Base-by-base conservation (phyloP, 2,888 invertebrate genomes). In the Drosophila meridionalis region DNA sequence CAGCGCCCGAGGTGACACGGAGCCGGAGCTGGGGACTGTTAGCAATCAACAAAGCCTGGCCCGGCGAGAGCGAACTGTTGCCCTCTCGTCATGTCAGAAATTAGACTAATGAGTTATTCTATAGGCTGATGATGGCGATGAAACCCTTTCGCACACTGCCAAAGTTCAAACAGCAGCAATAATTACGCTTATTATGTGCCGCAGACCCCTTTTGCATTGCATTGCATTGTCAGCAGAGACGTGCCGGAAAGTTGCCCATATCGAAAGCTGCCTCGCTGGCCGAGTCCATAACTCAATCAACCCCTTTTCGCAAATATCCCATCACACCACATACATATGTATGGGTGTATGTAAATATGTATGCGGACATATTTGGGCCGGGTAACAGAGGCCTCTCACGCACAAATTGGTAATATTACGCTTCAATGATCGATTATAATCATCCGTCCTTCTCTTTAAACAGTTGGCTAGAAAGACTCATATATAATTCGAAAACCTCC, bases 51-150 rank as follows among this genome's bases (percentile, higher is more conserved):
- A 36, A 52, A 20, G 32, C 32, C 32, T 34, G 11, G 28, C 38
- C 38, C 28, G 14, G 38, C 38, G 11, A 48, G 9, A 48, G 14
- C 40, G 30, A 28, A 30, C 5, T 47, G 28, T 9, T 72, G 47
- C 34, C 63, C 26, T 20, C 40, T 20, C 38, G 20, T n/a, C 47
- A 48, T 30, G 53, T 62, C 68, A 56, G 5, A 70, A 83, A 77
- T 72, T 75, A 71, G 55, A 73, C 87, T 88, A 87, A 87, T 87
- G 87, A 87, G 86, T 80, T 88, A 90, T 87, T 90, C 83, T 89
- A 74, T 56, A 28, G 67, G 42, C 7, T 11, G 55, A 30, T 40
- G 38, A 20, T 30, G 53, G 52, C 48, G 40, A 32, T 52, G 36
- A 64, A 67, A 52, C 57, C 74, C 65, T 66, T 65, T 53, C 2